phyloP scores from a whole-genome alignment of 2,797 vertebrate genomes.

The Pangasius macronema region DNA sequence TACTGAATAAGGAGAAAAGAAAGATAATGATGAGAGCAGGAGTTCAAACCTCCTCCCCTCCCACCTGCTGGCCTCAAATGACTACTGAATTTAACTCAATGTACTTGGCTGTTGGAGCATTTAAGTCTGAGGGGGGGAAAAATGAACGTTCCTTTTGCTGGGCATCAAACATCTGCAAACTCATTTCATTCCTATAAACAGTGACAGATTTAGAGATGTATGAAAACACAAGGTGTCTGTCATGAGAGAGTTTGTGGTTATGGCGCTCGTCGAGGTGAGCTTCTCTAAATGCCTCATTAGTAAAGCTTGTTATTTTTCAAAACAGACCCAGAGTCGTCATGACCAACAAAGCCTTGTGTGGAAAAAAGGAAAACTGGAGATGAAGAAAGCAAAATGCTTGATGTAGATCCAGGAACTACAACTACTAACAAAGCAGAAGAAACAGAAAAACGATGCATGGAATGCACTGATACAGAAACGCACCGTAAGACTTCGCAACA shows the following conservation, averaged over 20 bases:
- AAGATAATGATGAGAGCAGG: constrained; percentile 16
- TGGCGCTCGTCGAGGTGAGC: not conserved
- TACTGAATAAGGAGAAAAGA: not conserved
- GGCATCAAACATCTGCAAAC: constrained; percentile 10
- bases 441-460: not conserved
- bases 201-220: not conserved
- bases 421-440: not conserved
- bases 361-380: not conserved
- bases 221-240: not conserved
- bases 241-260: not conserved
- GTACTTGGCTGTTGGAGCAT: constrained; percentile 43
- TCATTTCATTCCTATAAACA: not conserved
- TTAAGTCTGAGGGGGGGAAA: constrained; percentile 4
- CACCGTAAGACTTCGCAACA: not conserved
- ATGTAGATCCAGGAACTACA: not conserved
- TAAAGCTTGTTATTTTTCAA: constrained; percentile 22
- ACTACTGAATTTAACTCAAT: constrained; percentile 41
- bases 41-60: constrained; percentile 30
- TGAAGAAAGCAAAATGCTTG: not conserved
- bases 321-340: constrained; percentile 1
- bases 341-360: too few species aligned
- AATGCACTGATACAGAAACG: not conserved
- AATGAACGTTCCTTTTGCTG: not conserved
- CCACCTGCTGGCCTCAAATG: constrained; percentile 49
- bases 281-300: not conserved